Evolutionary conservation across 2,888 invertebrate species (phyloP), one percentile per base, ranked within the genome.

Genomic region (Athalia cordata): DNA sequence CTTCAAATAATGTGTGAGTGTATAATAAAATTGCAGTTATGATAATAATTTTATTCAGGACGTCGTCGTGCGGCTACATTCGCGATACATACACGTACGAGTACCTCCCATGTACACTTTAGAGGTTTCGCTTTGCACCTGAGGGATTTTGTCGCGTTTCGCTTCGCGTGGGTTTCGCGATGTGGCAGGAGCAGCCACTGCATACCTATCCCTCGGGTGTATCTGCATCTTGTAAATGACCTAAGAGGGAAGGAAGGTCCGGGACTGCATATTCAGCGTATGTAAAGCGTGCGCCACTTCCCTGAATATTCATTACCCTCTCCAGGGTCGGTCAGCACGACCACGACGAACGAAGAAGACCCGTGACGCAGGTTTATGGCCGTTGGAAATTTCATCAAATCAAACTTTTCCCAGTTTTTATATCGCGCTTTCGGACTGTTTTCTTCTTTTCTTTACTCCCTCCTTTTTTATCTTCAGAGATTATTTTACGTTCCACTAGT

Each of bases 1-100:
- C 90, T 92, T 77, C 90, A 90, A 83, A 91, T 92, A 82, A 92
- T 92, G 91, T 92, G 92, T 92, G 86, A 92, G 92, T 90, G 4
- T 47, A 29, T 8, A 15, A 45, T 43, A 55, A 66, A 75, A 7
- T 9, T 29, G 8, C 5, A 11, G 4, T 5, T 4, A 5, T 29
- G 4, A 7, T 11, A 0, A 65, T n/a, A 47, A 65, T 47, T 0
- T 45, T 1, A 13, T 6, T 29, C 29, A 29, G 29, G 29, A 29
- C 29, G 29, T 29, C 29, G 29, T 29, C 29, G 29, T 29, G 29
- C 29, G 29, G 29, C 1, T 2, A 29, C 29, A 29, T 29, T 29
- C 29, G 29, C 29, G 29, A 29, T 29, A 29, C 29, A 29, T 29
- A 29, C 29, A 29, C 2, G 29, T 29, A 0, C 29, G 29, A 29